A percentile compares a stretch with the other conserved stretches of the same genome.
Evolutionary conservation across 64 coral and sea anemone genomes (phyloP).

Genomic region (Astreopora myriophthalma): DNA sequence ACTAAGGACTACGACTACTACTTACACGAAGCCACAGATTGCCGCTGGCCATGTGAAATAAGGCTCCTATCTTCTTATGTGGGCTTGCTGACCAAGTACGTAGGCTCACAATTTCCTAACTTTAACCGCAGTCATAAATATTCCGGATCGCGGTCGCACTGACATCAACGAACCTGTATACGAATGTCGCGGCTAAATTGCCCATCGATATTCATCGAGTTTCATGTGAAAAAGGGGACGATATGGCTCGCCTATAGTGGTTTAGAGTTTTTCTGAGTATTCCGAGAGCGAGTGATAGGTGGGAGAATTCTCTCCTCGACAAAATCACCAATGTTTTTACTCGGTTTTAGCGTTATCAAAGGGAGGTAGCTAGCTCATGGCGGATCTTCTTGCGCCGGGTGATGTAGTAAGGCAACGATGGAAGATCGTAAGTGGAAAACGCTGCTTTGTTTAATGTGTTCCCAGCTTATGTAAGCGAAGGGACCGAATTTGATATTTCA

Average conservation of each 20-base stretch:
- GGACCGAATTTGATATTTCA: neutral
- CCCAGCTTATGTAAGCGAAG: neutral
- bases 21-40: too few species aligned
- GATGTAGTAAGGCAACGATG: slow-evolving; percentile 98
- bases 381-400: slow-evolving; percentile 81
- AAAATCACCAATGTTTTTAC: slow-evolving; percentile 30
- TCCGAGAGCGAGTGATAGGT: neutral
- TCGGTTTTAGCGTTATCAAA: slow-evolving; percentile 49
- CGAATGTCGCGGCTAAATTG: neutral
- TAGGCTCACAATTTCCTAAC: too few species aligned
- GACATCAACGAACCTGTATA: slow-evolving; percentile 3
- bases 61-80: neutral
- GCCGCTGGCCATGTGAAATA: neutral
- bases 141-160: neutral
- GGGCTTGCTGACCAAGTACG: neutral
- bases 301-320: slow-evolving; percentile 48
- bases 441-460: neutral
- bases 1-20: too few species aligned
- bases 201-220: slow-evolving; percentile 21
- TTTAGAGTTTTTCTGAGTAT: slow-evolving; percentile 33
- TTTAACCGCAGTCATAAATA: neutral
- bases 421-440: slow-evolving; percentile 95
- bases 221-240: slow-evolving; percentile 7
- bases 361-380: slow-evolving; percentile 66
- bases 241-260: slow-evolving; percentile 41